These are phyloP conservation scores for Loris lydekkerianus DNA, from an alignment of 2,797 vertebrate genomes.

Conservation along the genomic window DNA sequence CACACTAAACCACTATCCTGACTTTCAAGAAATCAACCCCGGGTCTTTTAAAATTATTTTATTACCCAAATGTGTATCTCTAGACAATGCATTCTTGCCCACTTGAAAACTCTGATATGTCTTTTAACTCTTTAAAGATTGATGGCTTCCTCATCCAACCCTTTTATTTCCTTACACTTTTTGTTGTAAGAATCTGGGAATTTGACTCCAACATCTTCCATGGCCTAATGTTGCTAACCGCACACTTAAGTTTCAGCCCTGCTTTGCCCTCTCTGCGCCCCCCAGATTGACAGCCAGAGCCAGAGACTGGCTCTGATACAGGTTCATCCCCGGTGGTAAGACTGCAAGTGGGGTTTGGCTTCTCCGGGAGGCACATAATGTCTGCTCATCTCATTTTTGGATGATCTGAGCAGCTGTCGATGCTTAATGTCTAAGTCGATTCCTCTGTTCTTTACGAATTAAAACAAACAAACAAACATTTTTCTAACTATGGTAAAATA, in stretches of 20 bases:
- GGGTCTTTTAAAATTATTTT: not conserved
- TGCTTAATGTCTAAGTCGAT: not conserved
- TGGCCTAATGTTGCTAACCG: accelerated
- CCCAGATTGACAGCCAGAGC: not conserved
- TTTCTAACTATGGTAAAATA: not conserved
- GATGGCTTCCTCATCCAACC: not conserved
- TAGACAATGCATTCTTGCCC: not conserved
- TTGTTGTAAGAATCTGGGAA: not conserved
- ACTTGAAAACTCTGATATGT: not conserved
- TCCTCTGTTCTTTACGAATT: not conserved
- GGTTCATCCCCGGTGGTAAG: not conserved
- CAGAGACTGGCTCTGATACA: not conserved
- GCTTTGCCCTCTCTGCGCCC: not conserved
- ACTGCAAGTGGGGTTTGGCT: not conserved
- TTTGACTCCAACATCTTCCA: not conserved
- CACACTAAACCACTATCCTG: not conserved
- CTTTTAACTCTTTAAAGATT: not conserved
- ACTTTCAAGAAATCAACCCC: not conserved
- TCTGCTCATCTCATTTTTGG: not conserved
- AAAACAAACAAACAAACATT: not conserved
- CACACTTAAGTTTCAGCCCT: not conserved
- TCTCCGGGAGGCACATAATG: not conserved
- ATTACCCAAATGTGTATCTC: not conserved
- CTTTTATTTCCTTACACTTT: not conserved
- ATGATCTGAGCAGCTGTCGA: not conserved